Base-by-base conservation (phyloP, 2,797 vertebrate genomes). In the Nothura maculosa region DNA sequence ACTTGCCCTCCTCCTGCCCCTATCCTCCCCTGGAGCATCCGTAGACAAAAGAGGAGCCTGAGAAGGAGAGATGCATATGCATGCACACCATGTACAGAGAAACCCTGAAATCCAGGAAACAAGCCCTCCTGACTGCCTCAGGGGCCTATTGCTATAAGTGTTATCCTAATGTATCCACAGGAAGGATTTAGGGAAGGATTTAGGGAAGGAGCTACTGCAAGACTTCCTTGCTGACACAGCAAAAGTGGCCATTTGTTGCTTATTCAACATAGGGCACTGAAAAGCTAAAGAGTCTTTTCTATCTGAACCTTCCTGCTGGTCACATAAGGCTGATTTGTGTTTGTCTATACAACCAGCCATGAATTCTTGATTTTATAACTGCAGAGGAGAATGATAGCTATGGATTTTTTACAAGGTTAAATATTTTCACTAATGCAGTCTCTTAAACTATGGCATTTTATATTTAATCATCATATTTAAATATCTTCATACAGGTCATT, bases 391-490 rank as follows among this genome's bases (percentile, higher is more conserved):
- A 9, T 22, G 9, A 7, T 36, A 89, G 12, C 17, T 81, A 69
- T 81, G 66, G 55, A 92, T 85, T 63, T 83, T 92, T 89, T 83
- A 69, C 63, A 83, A 85, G 79, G 38, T 58, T 60, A 69, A 85
- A 78, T 87, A 62, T 17, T 24, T 55, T 61, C 21, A 32, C 75
- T 0, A 32, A 90, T 68, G 40, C 36, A 64, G 40, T 32, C 22
- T 68, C 73, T 77, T 81, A 78, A 91, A 83, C 72, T 80, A 52
- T 62, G 89, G 19, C 43, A 42, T 87, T 91, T 90, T 72, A 28
- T 42, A 90, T 93, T 87, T 89, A 85, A 80, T 91, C 40, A 82
- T 58, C 10, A 12, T 58, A 67, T 78, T 95, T 91, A 87, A 94
- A 75, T 83, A 34, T 73, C 50, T 92, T 76, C 36, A 83, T 85